Conservation (phyloP, 2,113 vertebrate genomes). For the Sebastes fasciatus region DNA sequence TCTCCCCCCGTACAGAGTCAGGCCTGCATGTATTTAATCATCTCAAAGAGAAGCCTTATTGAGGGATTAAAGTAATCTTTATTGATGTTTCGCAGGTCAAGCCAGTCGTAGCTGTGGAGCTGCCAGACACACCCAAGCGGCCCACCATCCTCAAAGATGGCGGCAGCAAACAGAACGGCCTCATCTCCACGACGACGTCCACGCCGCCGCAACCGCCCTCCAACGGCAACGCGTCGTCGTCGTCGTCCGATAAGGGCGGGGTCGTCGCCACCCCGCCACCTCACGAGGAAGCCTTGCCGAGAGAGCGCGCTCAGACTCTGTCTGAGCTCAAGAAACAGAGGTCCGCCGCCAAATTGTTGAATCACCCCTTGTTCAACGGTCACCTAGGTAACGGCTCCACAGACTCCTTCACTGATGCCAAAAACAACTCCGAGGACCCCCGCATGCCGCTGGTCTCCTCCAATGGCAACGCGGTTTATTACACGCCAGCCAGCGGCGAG, state of each 20-base stretch:
- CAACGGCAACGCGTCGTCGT: conserved; percentile 67
- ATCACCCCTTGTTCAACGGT: conserved; percentile 91
- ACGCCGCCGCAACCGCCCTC: conserved; percentile 56
- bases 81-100: conserved; percentile 68
- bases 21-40: conserved; percentile 4
- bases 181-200: conserved; percentile 64
- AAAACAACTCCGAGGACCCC: conserved; percentile 86
- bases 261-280: conserved; percentile 54
- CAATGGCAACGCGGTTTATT: conserved; percentile 93
- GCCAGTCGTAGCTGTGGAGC: conserved; percentile 58
- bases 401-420: conserved; percentile 82
- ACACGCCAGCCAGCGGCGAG: conserved; percentile 94
- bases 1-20: neutral
- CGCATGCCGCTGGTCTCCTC: conserved; percentile 92
- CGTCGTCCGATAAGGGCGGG: conserved; percentile 31
- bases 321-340: conserved; percentile 96
- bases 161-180: conserved; percentile 85
- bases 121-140: conserved; percentile 78
- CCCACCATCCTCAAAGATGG: conserved; percentile 84
- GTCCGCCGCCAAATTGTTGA: conserved; percentile 91
- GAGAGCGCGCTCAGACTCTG: conserved; percentile 92
- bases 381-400: conserved; percentile 87
- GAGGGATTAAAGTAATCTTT: conserved; percentile 28
- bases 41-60: conserved; percentile 5
- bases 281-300: conserved; percentile 79